Percentiles rank a stretch among this genome's conserved stretches.
Evolutionary conservation across 1,140 invertebrate species (phyloP).

Genomic region (Euborellia annulipes): DNA sequence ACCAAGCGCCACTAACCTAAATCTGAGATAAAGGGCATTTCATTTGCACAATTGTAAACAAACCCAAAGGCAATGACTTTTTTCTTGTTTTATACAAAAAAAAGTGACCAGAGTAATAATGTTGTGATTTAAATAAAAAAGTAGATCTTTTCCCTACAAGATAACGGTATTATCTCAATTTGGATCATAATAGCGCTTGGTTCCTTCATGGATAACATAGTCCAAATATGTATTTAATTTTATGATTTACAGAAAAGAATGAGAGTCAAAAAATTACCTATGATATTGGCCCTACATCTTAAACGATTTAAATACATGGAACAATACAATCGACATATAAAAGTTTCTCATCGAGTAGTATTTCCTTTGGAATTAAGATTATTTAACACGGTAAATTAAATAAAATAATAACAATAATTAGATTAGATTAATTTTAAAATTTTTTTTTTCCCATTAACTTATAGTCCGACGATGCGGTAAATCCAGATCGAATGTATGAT

Average conservation of each 20-base stretch:
- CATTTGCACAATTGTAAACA: no score
- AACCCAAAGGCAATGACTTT: no score
- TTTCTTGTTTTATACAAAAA: no score
- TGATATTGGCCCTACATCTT: conserved; percentile 92
- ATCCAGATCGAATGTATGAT: conserved; percentile 95
- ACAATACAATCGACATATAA: conserved; percentile 95
- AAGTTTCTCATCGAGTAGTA: conserved; percentile 96
- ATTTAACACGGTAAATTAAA: conserved; percentile 84
- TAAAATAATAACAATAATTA: background rate
- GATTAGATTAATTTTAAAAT: background rate
- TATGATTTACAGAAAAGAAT: conserved; percentile 87
- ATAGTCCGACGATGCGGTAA: conserved; percentile 92
- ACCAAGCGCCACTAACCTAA: no score
- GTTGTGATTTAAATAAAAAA: no score
- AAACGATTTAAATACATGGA: conserved; percentile 99
- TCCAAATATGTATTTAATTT: no score
- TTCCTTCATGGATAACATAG: no score
- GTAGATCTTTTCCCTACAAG: no score
- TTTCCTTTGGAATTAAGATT: conserved; percentile 94
- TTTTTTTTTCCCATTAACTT: conserved; percentile 20
- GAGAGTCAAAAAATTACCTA: conserved; percentile 94
- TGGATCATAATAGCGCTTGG: no score
- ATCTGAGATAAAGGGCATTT: no score
- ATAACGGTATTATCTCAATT: no score
- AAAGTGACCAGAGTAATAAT: no score